A percentile compares a stretch with the other conserved stretches of the same genome.
Evolutionary conservation across 1,140 invertebrate genomes (phyloP).

Genomic region (Dreissena polymorpha): DNA sequence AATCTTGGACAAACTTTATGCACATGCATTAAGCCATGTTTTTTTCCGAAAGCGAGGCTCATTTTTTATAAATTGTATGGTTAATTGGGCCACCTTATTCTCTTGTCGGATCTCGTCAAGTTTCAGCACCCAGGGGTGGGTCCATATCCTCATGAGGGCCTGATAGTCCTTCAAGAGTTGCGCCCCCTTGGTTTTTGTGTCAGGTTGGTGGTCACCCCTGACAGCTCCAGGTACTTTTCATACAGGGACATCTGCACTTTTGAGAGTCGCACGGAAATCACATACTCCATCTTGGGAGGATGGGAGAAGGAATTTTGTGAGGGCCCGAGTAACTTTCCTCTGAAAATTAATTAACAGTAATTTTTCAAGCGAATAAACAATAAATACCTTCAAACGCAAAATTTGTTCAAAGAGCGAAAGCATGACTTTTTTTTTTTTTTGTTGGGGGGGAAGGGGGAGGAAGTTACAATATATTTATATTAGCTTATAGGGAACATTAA

Average conservation of each 20-base stretch:
- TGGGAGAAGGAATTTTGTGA: conserved; percentile 94
- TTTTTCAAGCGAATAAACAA: too few relatives aligned
- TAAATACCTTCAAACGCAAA: too few relatives aligned
- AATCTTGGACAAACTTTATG: too few relatives aligned
- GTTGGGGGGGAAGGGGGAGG: too few relatives aligned
- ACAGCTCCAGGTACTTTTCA: conserved; percentile 81
- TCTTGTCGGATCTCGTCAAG: conserved; percentile 81
- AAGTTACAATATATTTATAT: not conserved
- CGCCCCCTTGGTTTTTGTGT: conserved; percentile 68
- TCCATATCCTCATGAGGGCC: conserved; percentile 93
- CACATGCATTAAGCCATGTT: too few relatives aligned
- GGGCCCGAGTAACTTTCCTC: conserved; percentile 92
- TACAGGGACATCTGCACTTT: conserved; percentile 92
- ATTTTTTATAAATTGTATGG: too few relatives aligned
- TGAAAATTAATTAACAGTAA: conserved; percentile 49
- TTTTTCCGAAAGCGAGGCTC: too few relatives aligned
- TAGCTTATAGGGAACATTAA: not conserved
- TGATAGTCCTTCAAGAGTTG: conserved; percentile 93
- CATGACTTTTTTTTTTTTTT: not conserved
- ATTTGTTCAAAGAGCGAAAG: not conserved
- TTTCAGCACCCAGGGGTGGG: conserved; percentile 94
- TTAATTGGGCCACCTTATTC: conserved; percentile 75
- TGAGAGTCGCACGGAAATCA: conserved; percentile 91
- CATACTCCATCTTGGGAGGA: conserved; percentile 98
- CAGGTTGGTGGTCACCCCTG: conserved; percentile 61